Base-by-base conservation (phyloP, 1,140 invertebrate genomes). In the Anastrepha ludens region DNA sequence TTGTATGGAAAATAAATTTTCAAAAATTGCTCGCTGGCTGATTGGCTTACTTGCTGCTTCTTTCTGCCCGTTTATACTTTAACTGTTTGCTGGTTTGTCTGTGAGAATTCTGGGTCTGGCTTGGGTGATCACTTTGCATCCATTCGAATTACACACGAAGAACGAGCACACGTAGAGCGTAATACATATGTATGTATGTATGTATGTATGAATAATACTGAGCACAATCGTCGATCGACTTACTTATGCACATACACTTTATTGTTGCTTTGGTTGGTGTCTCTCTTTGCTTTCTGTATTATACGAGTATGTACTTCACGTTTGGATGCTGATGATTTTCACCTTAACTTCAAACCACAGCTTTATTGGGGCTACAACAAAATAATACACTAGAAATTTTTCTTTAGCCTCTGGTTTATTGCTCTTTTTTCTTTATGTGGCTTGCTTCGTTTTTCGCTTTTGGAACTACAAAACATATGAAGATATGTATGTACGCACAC, bases 81-180 rank as follows among this genome's bases (percentile, higher is more conserved):
- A 78, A 78, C 74, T 78, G 74, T 81, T 29, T 81, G 74, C 74
- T 81, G 47, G 13, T 20, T 11, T 20, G 64, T 81, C 4, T 8
- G 74, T 81, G 50, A 67, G 64, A 81, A 81, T 81, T 55, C 47
- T 47, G 74, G 55, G 74, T 81, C 74, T 55, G 47, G 47, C 44
- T 81, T 81, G 29, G 47, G 47, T 47, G 74, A 81, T 81, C 74
- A 81, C 74, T 81, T 81, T 81, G 74, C 74, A 58, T 81, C 47
- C 74, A 81, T 29, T 11, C 74, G 74, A 81, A 13, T 58, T 81
- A 81, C 6, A 55, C 47, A 50, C 47, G 47, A 81, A 81, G 17
- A 11, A 11, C 74, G 20, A 55, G 55, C 2, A 55, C 74, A 81
- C 74, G 4, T 81, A 81, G 44, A 74, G 67, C 39, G 67, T 47